Percentiles rank a stretch among this genome's conserved stretches.
phyloP scores from a whole-genome alignment of 2,113 vertebrate genomes.

The Reinhardtius hippoglossoides region DNA sequence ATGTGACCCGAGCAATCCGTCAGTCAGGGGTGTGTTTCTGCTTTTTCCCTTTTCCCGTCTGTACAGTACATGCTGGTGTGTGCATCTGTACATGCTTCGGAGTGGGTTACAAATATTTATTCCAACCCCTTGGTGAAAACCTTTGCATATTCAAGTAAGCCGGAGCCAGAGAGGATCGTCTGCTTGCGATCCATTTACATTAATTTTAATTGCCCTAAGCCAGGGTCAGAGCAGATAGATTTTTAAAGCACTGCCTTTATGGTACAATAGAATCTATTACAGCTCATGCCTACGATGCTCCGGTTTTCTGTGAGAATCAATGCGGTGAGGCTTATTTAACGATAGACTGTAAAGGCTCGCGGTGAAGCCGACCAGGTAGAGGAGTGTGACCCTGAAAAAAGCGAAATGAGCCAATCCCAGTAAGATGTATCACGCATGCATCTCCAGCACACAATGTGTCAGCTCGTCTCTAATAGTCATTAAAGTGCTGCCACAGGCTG shows the following conservation, averaged over 20 bases:
- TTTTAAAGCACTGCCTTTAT: not conserved
- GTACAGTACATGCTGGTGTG: not conserved
- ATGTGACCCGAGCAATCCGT: slow-evolving; percentile 27
- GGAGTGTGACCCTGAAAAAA: not conserved
- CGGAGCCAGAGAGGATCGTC: not conserved
- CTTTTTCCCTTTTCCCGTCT: not conserved
- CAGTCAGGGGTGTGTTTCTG: slow-evolving; percentile 16
- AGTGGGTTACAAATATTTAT: not conserved
- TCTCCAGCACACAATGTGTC: not conserved
- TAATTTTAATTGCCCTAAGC: not conserved
- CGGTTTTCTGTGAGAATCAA: not conserved
- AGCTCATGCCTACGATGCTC: not conserved
- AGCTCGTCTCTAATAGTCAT: slow-evolving; percentile 11
- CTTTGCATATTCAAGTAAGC: not conserved
- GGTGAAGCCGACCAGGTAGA: not conserved
- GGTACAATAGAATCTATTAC: no score
- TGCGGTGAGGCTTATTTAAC: not conserved
- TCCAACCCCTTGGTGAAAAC: not conserved
- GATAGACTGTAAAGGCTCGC: not conserved
- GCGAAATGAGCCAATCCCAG: not conserved
- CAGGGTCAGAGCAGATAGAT: not conserved
- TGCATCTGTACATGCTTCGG: not conserved
- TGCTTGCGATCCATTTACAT: not conserved
- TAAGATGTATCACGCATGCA: not conserved
- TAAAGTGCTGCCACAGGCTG: slow-evolving; percentile 5